A percentile compares a stretch with the other conserved stretches of the same genome.
These are phyloP conservation scores for Oryzias dopingdopingensis DNA, from an alignment of 2,797 vertebrate genomes.

Conservation along the genomic window DNA sequence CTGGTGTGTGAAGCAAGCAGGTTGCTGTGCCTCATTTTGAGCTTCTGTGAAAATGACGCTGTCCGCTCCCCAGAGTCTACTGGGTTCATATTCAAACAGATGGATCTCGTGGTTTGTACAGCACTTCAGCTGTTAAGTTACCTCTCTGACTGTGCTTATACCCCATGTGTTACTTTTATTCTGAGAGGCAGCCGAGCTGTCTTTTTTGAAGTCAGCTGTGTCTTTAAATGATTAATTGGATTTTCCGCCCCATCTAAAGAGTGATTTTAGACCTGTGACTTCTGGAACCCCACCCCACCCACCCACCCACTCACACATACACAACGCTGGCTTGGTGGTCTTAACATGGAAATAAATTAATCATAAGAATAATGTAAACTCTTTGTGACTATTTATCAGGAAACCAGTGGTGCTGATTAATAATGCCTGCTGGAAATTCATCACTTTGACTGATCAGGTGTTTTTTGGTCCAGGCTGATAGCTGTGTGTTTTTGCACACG, in stretches of 20 bases:
- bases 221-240: slow-evolving; percentile 11
- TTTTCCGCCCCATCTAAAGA: slow-evolving; percentile 8
- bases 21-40: slow-evolving; percentile 1
- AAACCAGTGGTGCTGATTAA: slow-evolving; percentile 8
- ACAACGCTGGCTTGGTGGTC: neutral
- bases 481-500: neutral
- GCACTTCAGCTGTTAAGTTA: slow-evolving; percentile 12
- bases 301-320: neutral
- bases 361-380: slow-evolving; percentile 7
- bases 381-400: slow-evolving; percentile 13
- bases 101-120: slow-evolving; percentile 16
- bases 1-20: slow-evolving; percentile 9
- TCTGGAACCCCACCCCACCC: neutral
- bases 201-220: neutral
- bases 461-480: neutral
- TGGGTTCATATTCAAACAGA: slow-evolving; percentile 2
- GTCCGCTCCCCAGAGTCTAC: neutral
- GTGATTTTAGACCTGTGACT: slow-evolving; percentile 14
- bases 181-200: neutral
- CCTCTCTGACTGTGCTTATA: slow-evolving; percentile 3
- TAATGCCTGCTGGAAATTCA: slow-evolving; percentile 5
- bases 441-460: slow-evolving; percentile 11
- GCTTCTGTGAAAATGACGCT: slow-evolving; percentile 1
- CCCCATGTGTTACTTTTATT: neutral
- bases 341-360: slow-evolving; percentile 15